Base-by-base conservation (phyloP, 2,888 invertebrate genomes). In the Pilophorus perplexus region DNA sequence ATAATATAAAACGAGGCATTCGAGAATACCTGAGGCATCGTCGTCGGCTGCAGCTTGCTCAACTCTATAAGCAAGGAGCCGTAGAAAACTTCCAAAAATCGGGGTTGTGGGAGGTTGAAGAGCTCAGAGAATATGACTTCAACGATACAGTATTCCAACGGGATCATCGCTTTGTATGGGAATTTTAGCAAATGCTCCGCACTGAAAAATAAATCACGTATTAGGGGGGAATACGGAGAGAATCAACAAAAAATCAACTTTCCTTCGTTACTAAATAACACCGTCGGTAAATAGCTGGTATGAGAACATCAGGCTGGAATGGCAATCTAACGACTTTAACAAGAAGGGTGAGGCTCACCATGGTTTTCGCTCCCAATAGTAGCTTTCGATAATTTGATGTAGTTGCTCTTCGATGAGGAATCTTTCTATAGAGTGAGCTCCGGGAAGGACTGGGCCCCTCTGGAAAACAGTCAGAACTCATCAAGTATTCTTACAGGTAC, bases 361-460 rank as follows among this genome's bases (percentile, higher is more conserved):
- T 76, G 94, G 93, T 78, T 97, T 97, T 59, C 98, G 82, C 76
- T 98, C 97, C 27, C 85, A 78, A 74, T 88, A 87, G 78, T 91
- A 86, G 70, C 90, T 88, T 76, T 93, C 89, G 70, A 99, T 84
- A 37, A 98, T 96, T 73, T 94, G 92, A 74, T 91, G 88, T 28
- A 99, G 81, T 76, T 99, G 97, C 77, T 98, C 97, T 77, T 99
- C 99, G 73, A 99, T 95, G 1, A 99, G 82, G 78, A 95, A 98
- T 68, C 99, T 82, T 77, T 99, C 99, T 70, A 99, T 96, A 0
- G 98, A 93, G 79, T 98, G 96, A 18, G 93, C 90, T 33, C 96
- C 97, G 0, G 99, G 99, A 64, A 99, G 79, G 46, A 90, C 86
- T 0, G 91, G 90, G 0, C 85, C 64, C 83, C 75, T 55, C 68